These are phyloP conservation scores for Vidua macroura DNA, from an alignment of 2,113 vertebrate species.

Conservation along the genomic window DNA sequence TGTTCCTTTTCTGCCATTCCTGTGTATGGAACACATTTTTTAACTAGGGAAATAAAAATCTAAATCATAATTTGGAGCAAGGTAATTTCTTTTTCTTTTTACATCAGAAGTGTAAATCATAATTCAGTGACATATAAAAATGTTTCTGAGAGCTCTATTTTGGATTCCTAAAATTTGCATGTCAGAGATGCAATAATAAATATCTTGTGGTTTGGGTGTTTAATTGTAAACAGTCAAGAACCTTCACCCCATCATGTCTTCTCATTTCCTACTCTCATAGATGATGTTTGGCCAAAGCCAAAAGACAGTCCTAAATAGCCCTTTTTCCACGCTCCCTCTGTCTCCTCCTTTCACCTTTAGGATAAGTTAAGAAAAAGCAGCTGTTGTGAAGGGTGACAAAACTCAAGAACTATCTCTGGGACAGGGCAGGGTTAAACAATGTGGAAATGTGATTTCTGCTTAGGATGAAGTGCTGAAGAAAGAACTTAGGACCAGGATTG, in stretches of 20 bases:
- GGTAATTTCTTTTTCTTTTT: neutral
- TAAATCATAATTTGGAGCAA: neutral
- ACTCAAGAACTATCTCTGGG: neutral
- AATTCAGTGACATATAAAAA: neutral
- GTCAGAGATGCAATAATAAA: neutral
- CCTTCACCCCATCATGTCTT: neutral
- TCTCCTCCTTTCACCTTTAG: constrained; percentile 29
- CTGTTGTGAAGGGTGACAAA: constrained; percentile 23
- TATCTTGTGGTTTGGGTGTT: constrained; percentile 3
- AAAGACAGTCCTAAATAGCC: neutral
- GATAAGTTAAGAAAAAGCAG: constrained; percentile 33
- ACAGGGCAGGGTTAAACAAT: neutral
- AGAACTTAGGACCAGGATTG: neutral
- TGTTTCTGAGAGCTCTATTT: neutral
- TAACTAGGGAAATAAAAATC: neutral
- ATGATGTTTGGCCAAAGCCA: neutral
- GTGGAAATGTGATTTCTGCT: neutral
- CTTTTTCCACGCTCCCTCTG: constrained; percentile 31
- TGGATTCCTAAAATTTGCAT: neutral
- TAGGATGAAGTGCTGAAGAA: neutral
- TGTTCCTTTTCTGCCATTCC: neutral
- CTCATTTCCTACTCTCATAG: neutral
- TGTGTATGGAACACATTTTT: neutral
- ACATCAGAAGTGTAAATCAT: neutral
- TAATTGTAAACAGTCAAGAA: constrained; percentile 16